Base-by-base conservation (phyloP, 1,140 invertebrate species). In the Hypothenemus hampei region DNA sequence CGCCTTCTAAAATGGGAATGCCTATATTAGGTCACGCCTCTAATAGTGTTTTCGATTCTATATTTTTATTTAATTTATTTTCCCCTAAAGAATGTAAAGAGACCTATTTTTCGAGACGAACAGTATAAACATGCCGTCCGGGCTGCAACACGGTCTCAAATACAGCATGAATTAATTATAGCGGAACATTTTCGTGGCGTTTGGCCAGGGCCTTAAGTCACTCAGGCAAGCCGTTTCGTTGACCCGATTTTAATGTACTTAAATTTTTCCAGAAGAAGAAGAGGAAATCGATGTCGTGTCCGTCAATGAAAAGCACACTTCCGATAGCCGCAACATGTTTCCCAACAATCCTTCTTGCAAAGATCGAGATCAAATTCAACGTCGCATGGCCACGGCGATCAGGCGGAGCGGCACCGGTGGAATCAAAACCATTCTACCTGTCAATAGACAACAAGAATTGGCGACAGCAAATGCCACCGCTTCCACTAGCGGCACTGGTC, bases 211-310 rank as follows among this genome's bases (percentile, higher is more conserved):
- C n/a, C n/a, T n/a, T n/a, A n/a, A n/a, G n/a, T n/a, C n/a, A n/a
- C 23, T 41, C 41, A 13, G 8, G 10, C 2, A 24, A 5, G 24
- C n/a, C 29, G 21, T 21, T 44, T 24, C 29, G n/a, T 26, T 44
- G 24, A 44, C 41, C 41, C 23, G 24, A n/a, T 13, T 31, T 39
- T 39, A 39, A 39, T 23, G 19, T 20, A 3, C 22, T 55, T 56
- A 44, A 58, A 60, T 52, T 35, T 4, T 65, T 64, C 35, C 62
- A 65, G 64, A 45, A 54, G 54, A 58, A 86, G 87, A 90, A 65
- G 87, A 89, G 72, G 85, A 88, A 78, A 89, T 90, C 65, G 87
- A 90, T 67, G 87, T 90, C 20, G 87, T 88, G 4, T 81, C 82
- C 0, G 72, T 83, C 10, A 75, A 72, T 37, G 82, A 82, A 43